Conservation (phyloP, 2,888 invertebrate species). For the Cabera pusaria region DNA sequence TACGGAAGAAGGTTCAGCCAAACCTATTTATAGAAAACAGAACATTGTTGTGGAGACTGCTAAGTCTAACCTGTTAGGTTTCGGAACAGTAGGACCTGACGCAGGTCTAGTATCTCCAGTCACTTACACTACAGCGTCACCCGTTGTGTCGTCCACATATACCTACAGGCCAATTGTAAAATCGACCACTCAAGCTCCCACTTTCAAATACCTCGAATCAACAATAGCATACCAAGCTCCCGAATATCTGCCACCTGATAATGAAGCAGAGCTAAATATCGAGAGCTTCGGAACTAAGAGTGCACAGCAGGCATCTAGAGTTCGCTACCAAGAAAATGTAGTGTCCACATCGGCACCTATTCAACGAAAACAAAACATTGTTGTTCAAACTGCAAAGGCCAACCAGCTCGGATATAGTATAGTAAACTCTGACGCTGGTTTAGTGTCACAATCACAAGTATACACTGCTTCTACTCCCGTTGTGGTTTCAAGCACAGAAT, state of each 20-base stretch:
- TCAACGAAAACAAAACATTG: constrained; percentile 62
- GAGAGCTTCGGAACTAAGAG: constrained; percentile 51
- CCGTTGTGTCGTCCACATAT: constrained; percentile 51
- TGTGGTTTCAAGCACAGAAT: constrained; percentile 47
- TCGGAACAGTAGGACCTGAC: constrained; percentile 72
- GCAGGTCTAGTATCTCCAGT: constrained; percentile 66
- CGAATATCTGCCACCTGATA: constrained; percentile 66
- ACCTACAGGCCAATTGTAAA: constrained; percentile 50
- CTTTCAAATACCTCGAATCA: constrained; percentile 48
- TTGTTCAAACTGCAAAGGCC: constrained; percentile 65
- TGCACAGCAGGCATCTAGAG: constrained; percentile 38
- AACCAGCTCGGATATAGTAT: constrained; percentile 63
- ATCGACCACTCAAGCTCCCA: constrained; percentile 44
- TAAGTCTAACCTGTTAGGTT: constrained; percentile 70
- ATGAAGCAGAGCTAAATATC: constrained; percentile 45
- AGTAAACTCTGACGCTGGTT: constrained; percentile 60
- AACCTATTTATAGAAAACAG: constrained; percentile 57
- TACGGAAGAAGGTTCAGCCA: constrained; percentile 40
- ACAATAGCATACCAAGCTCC: constrained; percentile 56
- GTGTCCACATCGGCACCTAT: constrained; percentile 44
- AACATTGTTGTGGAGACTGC: constrained; percentile 71
- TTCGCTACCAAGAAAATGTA: constrained; percentile 50
- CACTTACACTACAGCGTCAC: constrained; percentile 58
- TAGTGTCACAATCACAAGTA: constrained; percentile 57
- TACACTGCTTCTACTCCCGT: constrained; percentile 63